A percentile compares a stretch with the other conserved stretches of the same genome.
phyloP scores from a whole-genome alignment of 2,113 vertebrate species.

The Lagopus leucura region DNA sequence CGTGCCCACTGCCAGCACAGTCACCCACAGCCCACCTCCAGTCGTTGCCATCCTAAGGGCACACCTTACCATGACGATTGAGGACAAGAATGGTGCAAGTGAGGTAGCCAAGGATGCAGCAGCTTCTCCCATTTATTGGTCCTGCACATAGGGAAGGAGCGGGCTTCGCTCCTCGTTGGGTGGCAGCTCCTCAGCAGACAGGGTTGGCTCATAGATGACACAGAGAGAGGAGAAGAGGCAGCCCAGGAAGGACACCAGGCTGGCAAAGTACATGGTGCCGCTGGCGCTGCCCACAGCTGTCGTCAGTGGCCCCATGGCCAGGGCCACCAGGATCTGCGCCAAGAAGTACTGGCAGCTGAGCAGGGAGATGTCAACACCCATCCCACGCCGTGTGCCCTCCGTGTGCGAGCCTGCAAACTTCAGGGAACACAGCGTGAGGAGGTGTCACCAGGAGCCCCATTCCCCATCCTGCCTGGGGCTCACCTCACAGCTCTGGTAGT shows the following conservation, averaged over 20 bases:
- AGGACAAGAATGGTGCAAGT: neutral
- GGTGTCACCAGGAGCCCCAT: neutral
- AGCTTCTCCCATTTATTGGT: neutral
- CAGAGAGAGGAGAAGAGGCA: constrained; percentile 95
- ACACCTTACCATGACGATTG: fast-evolving
- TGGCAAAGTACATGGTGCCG: constrained; percentile 97
- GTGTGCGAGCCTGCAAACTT: constrained; percentile 90
- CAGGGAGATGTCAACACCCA: constrained; percentile 96
- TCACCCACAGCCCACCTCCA: neutral
- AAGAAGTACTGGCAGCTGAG: constrained; percentile 98
- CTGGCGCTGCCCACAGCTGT: constrained; percentile 93
- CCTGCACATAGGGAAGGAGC: constrained; percentile 82
- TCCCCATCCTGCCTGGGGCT: constrained; percentile 10
- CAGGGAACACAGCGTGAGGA: neutral
- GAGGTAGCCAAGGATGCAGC: constrained; percentile 4
- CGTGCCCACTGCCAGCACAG: neutral
- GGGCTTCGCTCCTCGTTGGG: constrained; percentile 84
- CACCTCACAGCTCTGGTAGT: constrained; percentile 96
- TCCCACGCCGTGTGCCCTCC: constrained; percentile 88
- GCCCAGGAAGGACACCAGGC: constrained; percentile 93
- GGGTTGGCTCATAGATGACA: constrained; percentile 88
- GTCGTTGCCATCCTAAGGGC: fast-evolving
- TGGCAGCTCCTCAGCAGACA: constrained; percentile 80
- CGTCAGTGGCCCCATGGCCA: constrained; percentile 94
- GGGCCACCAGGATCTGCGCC: constrained; percentile 93